phyloP scores from a whole-genome alignment of 2,113 vertebrate species.

The Leucopsar rothschildi region DNA sequence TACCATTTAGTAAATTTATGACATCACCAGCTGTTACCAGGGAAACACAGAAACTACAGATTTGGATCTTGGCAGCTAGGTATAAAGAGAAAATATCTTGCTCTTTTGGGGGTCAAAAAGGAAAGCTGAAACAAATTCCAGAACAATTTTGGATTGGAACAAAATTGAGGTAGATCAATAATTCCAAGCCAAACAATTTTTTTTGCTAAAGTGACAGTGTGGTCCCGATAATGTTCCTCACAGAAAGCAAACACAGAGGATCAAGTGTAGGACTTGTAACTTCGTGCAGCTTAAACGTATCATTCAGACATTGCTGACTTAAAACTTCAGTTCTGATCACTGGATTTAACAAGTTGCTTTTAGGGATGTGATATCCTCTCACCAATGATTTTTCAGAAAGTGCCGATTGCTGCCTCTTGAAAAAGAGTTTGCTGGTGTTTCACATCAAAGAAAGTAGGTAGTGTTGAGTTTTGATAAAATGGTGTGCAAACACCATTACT shows the following conservation, averaged over 20 bases:
- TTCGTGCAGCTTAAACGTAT: background rate
- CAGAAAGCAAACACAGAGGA: background rate
- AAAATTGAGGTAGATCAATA: background rate
- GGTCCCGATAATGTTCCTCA: background rate
- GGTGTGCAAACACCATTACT: background rate
- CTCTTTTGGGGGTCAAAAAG: background rate
- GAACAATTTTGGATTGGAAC: background rate
- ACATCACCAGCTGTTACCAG: conserved; percentile 30
- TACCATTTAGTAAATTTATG: conserved; percentile 1
- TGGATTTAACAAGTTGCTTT: background rate
- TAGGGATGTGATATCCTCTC: background rate
- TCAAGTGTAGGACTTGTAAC: background rate
- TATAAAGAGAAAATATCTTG: background rate
- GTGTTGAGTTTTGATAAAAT: background rate
- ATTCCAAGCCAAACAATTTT: background rate
- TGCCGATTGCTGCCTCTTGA: background rate
- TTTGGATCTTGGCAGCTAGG: conserved; percentile 18
- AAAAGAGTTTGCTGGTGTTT: background rate
- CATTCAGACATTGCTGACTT: background rate
- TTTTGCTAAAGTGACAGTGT: background rate
- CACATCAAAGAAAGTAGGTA: background rate
- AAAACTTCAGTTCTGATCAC: background rate
- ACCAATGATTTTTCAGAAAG: background rate
- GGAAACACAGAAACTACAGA: conserved; percentile 38
- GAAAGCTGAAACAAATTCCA: background rate